A percentile compares a stretch with the other conserved stretches of the same genome.
Conservation (phyloP, 1,140 invertebrate species). For the Ooceraea biroi region DNA sequence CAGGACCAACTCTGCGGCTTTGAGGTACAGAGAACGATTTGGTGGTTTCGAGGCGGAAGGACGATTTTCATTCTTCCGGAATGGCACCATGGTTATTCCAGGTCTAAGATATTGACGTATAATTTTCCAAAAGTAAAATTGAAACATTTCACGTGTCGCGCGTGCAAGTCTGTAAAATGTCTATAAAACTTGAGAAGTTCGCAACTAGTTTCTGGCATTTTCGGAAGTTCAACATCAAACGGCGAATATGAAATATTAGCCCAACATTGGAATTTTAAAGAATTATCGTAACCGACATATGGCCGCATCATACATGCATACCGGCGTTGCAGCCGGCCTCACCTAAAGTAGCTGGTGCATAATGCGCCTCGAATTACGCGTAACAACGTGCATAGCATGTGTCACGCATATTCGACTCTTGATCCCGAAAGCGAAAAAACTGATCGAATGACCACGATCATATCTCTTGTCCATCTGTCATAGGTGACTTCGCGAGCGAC, state of each 20-base stretch:
- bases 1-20: constrained; percentile 46
- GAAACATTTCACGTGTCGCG: constrained; percentile 41
- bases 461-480: constrained; percentile 63
- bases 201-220: constrained; percentile 16
- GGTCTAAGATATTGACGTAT: constrained; percentile 48
- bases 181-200: constrained; percentile 34
- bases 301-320: not conserved
- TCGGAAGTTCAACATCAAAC: constrained; percentile 36
- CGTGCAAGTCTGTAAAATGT: constrained; percentile 52
- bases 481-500: constrained; percentile 48
- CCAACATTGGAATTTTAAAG: constrained; percentile 53
- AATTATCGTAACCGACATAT: constrained; percentile 28
- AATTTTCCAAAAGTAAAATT: constrained; percentile 26
- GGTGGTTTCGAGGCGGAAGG: constrained; percentile 47
- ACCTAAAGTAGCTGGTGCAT: not conserved
- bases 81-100: constrained; percentile 33
- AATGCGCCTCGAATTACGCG: constrained; percentile 51
- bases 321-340: constrained; percentile 27
- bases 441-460: constrained; percentile 31
- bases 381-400: not conserved
- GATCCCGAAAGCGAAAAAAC: not conserved
- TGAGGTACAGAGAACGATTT: constrained; percentile 41
- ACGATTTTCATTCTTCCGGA: constrained; percentile 50
- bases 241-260: constrained; percentile 48
- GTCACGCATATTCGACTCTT: not conserved